These are phyloP conservation scores for Saiga tatarica DNA, from an alignment of 2,113 vertebrate genomes.

Conservation along the genomic window DNA sequence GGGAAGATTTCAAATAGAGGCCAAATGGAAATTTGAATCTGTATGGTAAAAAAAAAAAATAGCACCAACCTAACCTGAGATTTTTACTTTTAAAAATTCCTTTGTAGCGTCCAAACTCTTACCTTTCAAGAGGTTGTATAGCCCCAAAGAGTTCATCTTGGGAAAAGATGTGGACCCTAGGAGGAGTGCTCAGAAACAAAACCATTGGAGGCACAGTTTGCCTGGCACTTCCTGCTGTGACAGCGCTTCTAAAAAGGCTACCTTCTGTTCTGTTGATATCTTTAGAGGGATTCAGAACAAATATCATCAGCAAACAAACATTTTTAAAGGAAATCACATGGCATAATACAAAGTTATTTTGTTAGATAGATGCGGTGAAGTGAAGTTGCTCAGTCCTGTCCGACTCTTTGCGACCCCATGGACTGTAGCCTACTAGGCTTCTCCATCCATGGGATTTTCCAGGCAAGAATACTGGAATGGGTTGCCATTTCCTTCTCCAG, in stretches of 20 bases:
- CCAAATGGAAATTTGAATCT: conserved; percentile 14
- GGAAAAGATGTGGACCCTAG: neutral
- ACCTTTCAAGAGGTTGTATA: neutral
- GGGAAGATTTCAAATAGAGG: conserved; percentile 9
- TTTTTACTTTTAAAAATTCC: neutral
- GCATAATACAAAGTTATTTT: neutral
- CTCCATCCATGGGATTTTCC: no score
- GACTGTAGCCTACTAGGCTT: no score
- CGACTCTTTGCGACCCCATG: no score
- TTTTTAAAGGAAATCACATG: neutral
- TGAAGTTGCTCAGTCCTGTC: no score
- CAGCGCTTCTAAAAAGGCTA: neutral
- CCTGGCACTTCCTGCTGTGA: neutral
- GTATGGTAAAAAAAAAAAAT: conserved; percentile 10
- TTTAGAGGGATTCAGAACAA: neutral
- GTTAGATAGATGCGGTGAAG: neutral
- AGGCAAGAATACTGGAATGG: no score
- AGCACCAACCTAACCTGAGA: neutral
- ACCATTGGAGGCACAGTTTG: no score
- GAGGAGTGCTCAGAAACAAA: neutral
- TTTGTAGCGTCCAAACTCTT: neutral
- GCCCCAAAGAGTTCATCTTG: neutral
- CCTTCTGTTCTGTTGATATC: neutral
- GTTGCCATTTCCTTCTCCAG: no score
- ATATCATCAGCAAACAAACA: neutral